These are phyloP conservation scores for Drosophila sordidula DNA, from an alignment of 2,888 invertebrate genomes.

Conservation along the genomic window DNA sequence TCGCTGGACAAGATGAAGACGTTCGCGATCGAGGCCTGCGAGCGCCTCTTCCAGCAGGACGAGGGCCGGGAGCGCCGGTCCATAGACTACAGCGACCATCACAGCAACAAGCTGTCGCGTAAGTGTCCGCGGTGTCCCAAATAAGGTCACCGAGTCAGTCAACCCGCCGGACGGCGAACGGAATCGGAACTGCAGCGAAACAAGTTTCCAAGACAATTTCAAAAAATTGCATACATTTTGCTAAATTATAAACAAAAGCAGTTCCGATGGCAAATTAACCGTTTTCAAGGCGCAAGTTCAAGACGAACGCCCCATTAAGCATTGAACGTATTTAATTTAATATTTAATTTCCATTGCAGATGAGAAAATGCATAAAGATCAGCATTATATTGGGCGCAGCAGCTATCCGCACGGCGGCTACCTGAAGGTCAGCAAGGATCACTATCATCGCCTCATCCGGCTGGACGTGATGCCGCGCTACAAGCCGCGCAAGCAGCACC, in stretches of 20 bases:
- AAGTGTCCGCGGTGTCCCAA: constrained; percentile 66
- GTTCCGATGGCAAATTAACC: constrained; percentile 48
- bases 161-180: constrained; percentile 59
- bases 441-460: constrained; percentile 74
- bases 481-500: constrained; percentile 74
- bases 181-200: constrained; percentile 56
- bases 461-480: constrained; percentile 80
- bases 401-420: constrained; percentile 82
- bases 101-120: constrained; percentile 66
- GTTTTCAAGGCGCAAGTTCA: constrained; percentile 75
- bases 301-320: constrained; percentile 21
- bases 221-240: no score
- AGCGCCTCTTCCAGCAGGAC: constrained; percentile 78
- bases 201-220: no score
- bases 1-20: constrained; percentile 83
- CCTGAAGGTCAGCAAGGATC: constrained; percentile 77
- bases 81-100: constrained; percentile 61
- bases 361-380: constrained; percentile 66
- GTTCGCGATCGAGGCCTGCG: constrained; percentile 82
- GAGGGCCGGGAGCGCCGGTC: constrained; percentile 80
- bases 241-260: constrained; percentile 40
- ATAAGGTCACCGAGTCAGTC: constrained; percentile 81
- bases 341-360: constrained; percentile 63
- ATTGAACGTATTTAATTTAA: constrained; percentile 15
- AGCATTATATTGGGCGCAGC: constrained; percentile 76